Conservation (phyloP, 2,113 vertebrate species). For the Bos indicus region DNA sequence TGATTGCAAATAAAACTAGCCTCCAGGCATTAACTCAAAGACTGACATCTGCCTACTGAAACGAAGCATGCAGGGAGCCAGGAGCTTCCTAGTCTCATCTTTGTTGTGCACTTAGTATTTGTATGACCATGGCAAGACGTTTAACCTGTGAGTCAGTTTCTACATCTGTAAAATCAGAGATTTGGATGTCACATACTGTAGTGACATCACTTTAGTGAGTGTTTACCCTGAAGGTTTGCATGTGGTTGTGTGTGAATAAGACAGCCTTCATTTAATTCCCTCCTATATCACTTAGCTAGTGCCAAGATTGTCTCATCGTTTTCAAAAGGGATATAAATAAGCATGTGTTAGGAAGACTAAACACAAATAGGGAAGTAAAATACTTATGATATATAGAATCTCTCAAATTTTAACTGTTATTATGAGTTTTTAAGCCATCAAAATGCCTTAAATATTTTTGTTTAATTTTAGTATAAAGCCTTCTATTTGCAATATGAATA, state of each 20-base stretch:
- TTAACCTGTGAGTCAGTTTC: background rate
- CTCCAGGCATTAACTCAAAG: background rate
- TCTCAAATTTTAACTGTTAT: background rate
- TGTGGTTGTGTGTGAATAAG: too few species aligned
- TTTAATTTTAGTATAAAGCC: constrained; percentile 13
- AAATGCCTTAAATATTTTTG: background rate
- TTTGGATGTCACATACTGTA: background rate
- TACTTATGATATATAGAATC: background rate
- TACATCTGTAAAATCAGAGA: background rate
- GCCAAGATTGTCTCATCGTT: background rate
- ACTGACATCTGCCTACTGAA: background rate
- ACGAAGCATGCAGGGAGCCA: background rate
- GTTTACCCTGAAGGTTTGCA: too few species aligned
- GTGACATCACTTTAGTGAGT: too few species aligned
- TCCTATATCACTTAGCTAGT: background rate
- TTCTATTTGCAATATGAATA: background rate
- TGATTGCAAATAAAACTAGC: background rate
- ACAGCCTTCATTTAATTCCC: too few species aligned
- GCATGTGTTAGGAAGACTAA: background rate
- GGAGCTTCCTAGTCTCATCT: background rate
- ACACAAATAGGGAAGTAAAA: background rate
- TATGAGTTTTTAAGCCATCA: background rate
- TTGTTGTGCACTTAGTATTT: background rate
- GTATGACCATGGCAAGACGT: background rate
- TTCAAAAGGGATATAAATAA: background rate